Evolutionary conservation across 2,888 invertebrate species (phyloP).

Genomic region (Parapristionchus giblindavisi): DNA sequence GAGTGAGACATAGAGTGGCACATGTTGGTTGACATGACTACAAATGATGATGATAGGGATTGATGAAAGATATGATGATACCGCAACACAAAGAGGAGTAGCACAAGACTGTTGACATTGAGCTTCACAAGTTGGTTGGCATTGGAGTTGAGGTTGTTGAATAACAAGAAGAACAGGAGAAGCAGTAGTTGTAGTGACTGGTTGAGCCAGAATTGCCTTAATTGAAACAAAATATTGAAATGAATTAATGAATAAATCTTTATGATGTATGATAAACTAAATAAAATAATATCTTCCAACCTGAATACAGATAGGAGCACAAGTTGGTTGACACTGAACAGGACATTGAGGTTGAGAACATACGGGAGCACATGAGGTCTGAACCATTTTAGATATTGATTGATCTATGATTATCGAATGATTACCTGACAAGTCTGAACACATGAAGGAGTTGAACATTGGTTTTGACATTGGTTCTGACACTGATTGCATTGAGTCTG

Average conservation of each 20-base stretch:
- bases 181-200: no score
- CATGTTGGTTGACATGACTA: slow-evolving; percentile 35
- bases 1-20: not conserved
- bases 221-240: no score
- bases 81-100: slow-evolving; percentile 28
- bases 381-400: not conserved
- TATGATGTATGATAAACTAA: no score
- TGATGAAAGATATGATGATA: not conserved
- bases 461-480: slow-evolving; percentile 48
- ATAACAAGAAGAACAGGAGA: slow-evolving; percentile 15
- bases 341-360: slow-evolving; percentile 7
- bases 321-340: slow-evolving; percentile 30
- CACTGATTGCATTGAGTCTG: slow-evolving; percentile 55
- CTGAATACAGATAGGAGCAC: slow-evolving; percentile 33
- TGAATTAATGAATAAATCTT: no score
- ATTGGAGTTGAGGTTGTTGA: slow-evolving; percentile 26
- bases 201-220: no score
- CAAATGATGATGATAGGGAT: not conserved
- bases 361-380: slow-evolving; percentile 34
- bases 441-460: slow-evolving; percentile 53
- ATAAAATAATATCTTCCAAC: no score
- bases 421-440: slow-evolving; percentile 45
- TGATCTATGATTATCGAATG: no score
- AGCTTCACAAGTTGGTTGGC: slow-evolving; percentile 25
- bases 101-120: slow-evolving; percentile 35